Evolutionary conservation across 2,113 vertebrate genomes (phyloP).

Genomic region (Limnothrissa miodon): DNA sequence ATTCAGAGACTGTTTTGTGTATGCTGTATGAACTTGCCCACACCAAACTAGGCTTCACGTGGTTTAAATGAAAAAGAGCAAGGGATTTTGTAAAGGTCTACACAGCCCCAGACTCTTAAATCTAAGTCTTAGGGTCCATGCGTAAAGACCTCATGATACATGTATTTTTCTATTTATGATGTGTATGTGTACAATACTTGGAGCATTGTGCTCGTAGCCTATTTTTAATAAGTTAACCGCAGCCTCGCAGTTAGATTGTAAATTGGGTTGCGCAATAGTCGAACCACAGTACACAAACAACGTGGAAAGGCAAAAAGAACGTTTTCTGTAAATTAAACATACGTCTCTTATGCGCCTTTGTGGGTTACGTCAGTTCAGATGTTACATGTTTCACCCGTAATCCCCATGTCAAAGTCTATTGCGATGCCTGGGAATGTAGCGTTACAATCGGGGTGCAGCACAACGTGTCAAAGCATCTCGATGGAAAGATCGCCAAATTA

Average conservation of each 20-base stretch:
- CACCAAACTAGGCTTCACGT: slow-evolving; percentile 10
- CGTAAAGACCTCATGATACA: neutral
- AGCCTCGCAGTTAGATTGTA: slow-evolving; percentile 21
- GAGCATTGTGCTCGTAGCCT: neutral
- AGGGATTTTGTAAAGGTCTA: neutral
- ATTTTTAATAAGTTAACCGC: neutral
- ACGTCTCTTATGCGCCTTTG: neutral
- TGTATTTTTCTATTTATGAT: slow-evolving; percentile 24
- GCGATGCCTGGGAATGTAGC: slow-evolving; percentile 54
- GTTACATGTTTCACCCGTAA: slow-evolving; percentile 67
- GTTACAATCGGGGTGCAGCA: slow-evolving; percentile 32
- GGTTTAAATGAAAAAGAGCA: neutral
- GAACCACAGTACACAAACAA: neutral
- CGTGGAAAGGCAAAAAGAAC: neutral
- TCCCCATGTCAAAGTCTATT: slow-evolving; percentile 66
- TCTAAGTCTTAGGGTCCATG: neutral
- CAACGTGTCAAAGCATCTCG: slow-evolving; percentile 17
- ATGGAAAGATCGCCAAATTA: slow-evolving; percentile 32
- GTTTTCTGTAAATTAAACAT: neutral
- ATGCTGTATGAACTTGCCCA: neutral
- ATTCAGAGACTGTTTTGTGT: neutral
- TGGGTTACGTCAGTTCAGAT: slow-evolving; percentile 29
- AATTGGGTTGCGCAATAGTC: neutral
- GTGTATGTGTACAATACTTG: slow-evolving; percentile 16
- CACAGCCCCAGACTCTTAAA: slow-evolving; percentile 10